Evolutionary conservation across 2,888 invertebrate species (phyloP), one percentile per base, ranked within the genome.

Genomic region (Zaprionus bogoriensis): DNA sequence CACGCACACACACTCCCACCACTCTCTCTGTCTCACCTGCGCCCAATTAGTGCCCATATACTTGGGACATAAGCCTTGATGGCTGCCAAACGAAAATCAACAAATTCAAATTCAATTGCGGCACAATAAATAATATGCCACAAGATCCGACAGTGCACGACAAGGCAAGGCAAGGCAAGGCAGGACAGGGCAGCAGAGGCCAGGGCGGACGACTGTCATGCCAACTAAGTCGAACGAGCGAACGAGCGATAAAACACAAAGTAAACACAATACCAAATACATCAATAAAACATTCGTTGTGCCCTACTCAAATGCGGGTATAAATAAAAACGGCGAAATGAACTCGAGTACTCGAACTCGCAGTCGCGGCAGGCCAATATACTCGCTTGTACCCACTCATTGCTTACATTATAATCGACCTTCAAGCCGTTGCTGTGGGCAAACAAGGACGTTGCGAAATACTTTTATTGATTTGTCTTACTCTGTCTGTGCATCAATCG

Each of bases 21-120:
- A n/a, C n/a, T n/a, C n/a, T n/a, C n/a, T n/a, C n/a, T n/a, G n/a
- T 66, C 67, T 67, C 38, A 71, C 74, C 52, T 59, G 59, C 63
- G 30, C 51, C 66, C 77, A 86, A 83, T 86, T 86, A 86, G 58
- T 50, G 45, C 10, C 20, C 44, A 62, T 51, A 67, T 67, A 58
- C 51, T 52, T 42, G 20, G 51, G 38, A n/a, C n/a, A n/a, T n/a
- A n/a, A n/a, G 46, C 20, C 27, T 44, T 50, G 27, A 32, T 69
- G 70, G 23, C 54, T 23, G 42, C 32, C 20, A 61, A 32, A 12
- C 14, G n/a, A 41, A 50, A 61, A 60, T 83, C 77, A 86, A 81
- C 87, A 76, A 76, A 86, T 74, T 74, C 60, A 67, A 86, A 74
- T 79, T 81, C 77, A 79, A 83, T 86, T 81, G 68, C 52, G 68